Base-by-base conservation (phyloP, 2,797 vertebrate genomes). In the Triplophysa bombifrons region DNA sequence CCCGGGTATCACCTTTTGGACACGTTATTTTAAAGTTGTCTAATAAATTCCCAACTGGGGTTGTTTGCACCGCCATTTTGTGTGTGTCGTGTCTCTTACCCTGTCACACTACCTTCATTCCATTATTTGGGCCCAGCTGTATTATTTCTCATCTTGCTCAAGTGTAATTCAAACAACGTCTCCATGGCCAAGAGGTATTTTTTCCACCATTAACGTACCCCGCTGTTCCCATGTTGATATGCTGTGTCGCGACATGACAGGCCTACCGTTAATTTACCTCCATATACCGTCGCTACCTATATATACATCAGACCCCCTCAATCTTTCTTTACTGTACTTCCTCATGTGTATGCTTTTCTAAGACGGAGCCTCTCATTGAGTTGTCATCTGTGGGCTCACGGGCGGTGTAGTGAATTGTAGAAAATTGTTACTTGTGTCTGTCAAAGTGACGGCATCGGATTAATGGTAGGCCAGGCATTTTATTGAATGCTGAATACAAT, bases 401-500 rank as follows among this genome's bases (percentile, higher is more conserved):
- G 44, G 50, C 74, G 80, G 70, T 84, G 83, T 88, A 87, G 82
- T 87, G 80, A 83, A 78, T 78, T 79, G 74, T 68, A 72, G 75
- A 80, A 79, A 81, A 83, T 88, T 84, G 80, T 87, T 81, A 55
- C 78, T 83, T 75, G 80, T 87, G 91, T 92, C 89, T 90, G 76
- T 92, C 88, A 89, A 11, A 9, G 76, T 84, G 85, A 91, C 86
- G 84, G 78, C 79, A 67, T 80, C 72, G 82, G 86, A 89, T 91
- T 90, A 88, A 83, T 64, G 88, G 91, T 86, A 81, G 85, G 92
- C 91, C 87, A 82, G 81, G 86, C 90, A 87, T 90, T 90, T 91
- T 91, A 89, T 17, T 65, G 60, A 65, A 79, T 56, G 16, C 68
- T 66, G 25, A 78, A 71, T 19, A 25, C 19, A 25, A 30, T 51